These are phyloP conservation scores for Eclectus roratus DNA, from an alignment of 2,113 vertebrate genomes.

Conservation along the genomic window DNA sequence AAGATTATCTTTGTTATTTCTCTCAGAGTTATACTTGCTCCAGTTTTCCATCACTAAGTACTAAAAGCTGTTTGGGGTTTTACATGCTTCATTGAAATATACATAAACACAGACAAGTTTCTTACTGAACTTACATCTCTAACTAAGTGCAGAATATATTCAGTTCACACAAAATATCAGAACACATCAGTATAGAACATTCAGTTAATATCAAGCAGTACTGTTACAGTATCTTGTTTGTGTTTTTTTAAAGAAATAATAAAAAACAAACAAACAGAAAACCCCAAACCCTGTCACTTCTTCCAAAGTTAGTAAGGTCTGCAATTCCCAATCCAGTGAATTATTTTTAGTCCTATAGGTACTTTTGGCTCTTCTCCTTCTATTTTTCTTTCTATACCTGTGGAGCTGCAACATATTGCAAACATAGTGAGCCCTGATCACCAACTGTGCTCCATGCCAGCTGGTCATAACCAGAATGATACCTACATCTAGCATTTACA, in stretches of 20 bases:
- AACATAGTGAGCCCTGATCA: background rate
- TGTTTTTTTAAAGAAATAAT: background rate
- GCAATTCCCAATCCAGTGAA: background rate
- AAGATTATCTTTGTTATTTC: background rate
- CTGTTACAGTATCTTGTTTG: background rate
- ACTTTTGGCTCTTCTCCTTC: background rate
- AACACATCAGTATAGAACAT: background rate
- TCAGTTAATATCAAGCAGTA: background rate
- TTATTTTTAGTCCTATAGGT: background rate
- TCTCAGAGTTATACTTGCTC: background rate
- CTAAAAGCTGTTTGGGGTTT: background rate
- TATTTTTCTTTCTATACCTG: background rate
- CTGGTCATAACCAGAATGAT: background rate
- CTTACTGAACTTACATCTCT: background rate
- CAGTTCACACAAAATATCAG: background rate
- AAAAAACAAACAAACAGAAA: background rate
- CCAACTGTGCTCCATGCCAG: background rate
- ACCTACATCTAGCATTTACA: background rate
- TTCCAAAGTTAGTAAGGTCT: background rate
- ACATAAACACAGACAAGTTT: background rate
- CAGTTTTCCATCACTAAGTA: background rate
- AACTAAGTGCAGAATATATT: background rate
- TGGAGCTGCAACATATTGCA: background rate
- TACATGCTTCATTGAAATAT: background rate
- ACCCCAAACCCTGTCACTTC: background rate